These are phyloP conservation scores for Laticauda laticaudata DNA, from an alignment of 2,113 vertebrate species.

Conservation along the genomic window DNA sequence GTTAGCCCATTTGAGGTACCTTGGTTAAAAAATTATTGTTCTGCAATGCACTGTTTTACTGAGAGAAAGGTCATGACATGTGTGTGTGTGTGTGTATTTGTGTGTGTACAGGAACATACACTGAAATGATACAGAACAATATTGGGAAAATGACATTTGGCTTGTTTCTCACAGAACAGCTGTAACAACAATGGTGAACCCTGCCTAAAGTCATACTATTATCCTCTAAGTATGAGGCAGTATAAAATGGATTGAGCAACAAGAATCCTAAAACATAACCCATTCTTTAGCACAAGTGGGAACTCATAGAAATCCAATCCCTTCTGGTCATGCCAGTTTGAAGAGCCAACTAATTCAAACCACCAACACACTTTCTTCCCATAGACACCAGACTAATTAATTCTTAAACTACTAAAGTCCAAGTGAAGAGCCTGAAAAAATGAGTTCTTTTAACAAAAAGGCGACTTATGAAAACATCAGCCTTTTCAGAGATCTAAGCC, in stretches of 20 bases:
- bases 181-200: not conserved
- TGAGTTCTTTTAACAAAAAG: not conserved
- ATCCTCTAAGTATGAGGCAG: not conserved
- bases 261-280: not conserved
- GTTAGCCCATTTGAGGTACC: not conserved
- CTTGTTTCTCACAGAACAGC: not conserved
- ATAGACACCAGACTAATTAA: not conserved
- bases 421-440: not conserved
- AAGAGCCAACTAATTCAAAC: not conserved
- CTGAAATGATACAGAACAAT: not conserved
- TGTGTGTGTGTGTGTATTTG: not conserved
- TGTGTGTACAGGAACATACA: not conserved
- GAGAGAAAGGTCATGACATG: not conserved
- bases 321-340: not conserved
- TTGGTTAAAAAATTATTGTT: not conserved
- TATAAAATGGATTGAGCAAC: not conserved
- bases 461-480: not conserved
- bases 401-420: not conserved
- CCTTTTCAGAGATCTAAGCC: not conserved
- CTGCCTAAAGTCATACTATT: not conserved
- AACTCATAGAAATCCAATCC: not conserved
- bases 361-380: not conserved
- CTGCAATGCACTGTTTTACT: not conserved
- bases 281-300: not conserved
- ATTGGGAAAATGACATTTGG: not conserved